Evolutionary conservation across 2,888 invertebrate species (phyloP).

Genomic region (Cosmia pyralina): DNA sequence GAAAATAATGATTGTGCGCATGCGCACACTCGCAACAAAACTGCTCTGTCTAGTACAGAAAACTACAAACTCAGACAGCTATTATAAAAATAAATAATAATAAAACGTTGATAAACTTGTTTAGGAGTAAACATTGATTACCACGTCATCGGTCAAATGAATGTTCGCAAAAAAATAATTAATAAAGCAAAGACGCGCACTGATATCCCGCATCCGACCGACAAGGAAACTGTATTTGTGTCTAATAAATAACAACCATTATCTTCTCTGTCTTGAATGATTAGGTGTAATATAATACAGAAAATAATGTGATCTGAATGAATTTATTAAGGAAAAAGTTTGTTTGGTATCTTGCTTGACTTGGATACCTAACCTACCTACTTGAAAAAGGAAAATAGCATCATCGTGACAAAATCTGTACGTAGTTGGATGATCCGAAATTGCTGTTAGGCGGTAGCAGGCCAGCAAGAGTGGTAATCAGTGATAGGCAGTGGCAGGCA

Average conservation of each 20-base stretch:
- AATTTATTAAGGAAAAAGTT: conserved; percentile 14
- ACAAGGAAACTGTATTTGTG: neutral
- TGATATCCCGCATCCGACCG: too few relatives aligned
- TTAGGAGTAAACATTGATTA: neutral
- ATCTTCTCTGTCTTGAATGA: conserved; percentile 1
- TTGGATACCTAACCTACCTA: too few relatives aligned
- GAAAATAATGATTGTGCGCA: fast-evolving
- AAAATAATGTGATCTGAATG: neutral
- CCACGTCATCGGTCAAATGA: conserved; percentile 4
- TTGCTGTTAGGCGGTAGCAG: too few relatives aligned
- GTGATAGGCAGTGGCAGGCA: too few relatives aligned
- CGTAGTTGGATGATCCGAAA: neutral
- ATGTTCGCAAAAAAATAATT: conserved; percentile 9
- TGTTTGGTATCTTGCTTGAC: neutral
- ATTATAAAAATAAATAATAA: too few relatives aligned
- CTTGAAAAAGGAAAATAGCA: conserved; percentile 3
- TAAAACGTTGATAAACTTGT: too few relatives aligned
- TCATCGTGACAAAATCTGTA: neutral
- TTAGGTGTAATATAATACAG: neutral
- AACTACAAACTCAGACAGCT: too few relatives aligned
- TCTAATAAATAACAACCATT: too few relatives aligned
- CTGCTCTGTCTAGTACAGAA: too few relatives aligned
- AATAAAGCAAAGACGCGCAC: too few relatives aligned
- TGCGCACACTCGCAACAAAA: too few relatives aligned
- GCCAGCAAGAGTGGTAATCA: too few relatives aligned